Conservation (phyloP, 2,797 vertebrate genomes). For the Mormyrops attenuatus region DNA sequence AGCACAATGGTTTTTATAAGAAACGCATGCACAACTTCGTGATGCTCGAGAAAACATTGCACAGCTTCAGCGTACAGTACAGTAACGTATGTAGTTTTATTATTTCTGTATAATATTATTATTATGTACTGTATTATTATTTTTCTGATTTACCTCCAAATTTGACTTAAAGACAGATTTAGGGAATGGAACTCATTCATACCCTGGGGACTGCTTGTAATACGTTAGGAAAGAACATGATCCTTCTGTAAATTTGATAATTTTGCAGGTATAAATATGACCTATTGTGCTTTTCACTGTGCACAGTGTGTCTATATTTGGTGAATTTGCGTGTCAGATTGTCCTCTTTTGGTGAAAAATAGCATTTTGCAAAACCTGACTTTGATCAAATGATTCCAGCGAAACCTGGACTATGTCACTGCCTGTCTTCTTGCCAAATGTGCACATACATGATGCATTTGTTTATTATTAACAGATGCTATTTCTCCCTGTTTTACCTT, state of each 20-base stretch:
- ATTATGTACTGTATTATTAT: not conserved
- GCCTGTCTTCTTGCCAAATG: not conserved
- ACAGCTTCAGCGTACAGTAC: not conserved
- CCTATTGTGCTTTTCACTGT: not conserved
- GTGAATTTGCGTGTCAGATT: not conserved
- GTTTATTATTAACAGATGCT: not conserved
- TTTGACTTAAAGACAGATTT: not conserved
- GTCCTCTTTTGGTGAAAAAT: not conserved
- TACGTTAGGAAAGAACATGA: not conserved
- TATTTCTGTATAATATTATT: not conserved
- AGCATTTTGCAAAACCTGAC: not conserved
- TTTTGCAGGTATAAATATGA: not conserved
- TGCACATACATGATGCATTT: constrained; percentile 3
- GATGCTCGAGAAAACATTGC: not conserved
- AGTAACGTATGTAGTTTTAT: not conserved
- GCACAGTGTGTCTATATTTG: not conserved
- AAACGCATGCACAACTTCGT: not conserved
- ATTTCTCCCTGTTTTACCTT: not conserved
- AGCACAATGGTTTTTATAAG: not conserved
- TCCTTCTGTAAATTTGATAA: not conserved
- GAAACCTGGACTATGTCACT: not conserved
- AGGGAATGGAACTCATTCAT: not conserved
- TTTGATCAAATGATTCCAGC: not conserved
- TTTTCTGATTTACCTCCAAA: not conserved
- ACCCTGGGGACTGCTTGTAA: not conserved